Evolutionary conservation across 35 echinoderm and acorn worm species (phyloP).

Genomic region (Hemicentrotus pulcherrimus): DNA sequence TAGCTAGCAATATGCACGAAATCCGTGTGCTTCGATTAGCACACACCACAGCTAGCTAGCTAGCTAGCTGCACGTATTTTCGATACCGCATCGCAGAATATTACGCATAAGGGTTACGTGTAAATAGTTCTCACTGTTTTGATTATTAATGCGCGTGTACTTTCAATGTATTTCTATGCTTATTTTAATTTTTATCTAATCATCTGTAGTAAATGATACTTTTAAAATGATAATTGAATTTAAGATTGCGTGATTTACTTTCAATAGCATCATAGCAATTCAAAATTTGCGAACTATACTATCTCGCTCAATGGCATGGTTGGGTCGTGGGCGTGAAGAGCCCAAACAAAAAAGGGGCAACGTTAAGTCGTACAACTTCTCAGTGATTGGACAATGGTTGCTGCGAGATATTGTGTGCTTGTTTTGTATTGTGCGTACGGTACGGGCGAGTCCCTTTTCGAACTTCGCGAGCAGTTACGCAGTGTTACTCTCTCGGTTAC

Average conservation of each 20-base stretch:
- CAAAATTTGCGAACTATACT: background rate
- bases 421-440: background rate
- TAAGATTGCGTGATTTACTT: background rate
- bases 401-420: background rate
- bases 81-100: too few species aligned
- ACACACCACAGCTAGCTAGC: too few species aligned
- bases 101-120: too few species aligned
- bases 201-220: background rate
- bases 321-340: background rate
- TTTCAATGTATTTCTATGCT: background rate
- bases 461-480: too few species aligned
- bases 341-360: constrained; percentile 36
- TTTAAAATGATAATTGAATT: background rate
- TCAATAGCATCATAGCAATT: background rate
- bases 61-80: too few species aligned
- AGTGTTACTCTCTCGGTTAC: too few species aligned
- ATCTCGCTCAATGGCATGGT: background rate
- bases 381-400: constrained; percentile 50
- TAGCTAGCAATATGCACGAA: too few species aligned
- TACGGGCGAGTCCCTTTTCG: too few species aligned
- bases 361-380: constrained; percentile 2
- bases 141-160: background rate
- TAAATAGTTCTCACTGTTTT: background rate
- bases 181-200: background rate
- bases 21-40: too few species aligned